Percentiles rank a stretch among this genome's conserved stretches.
Evolutionary conservation across 2,113 vertebrate species (phyloP).

Genomic region (Variabilichromis moorii): DNA sequence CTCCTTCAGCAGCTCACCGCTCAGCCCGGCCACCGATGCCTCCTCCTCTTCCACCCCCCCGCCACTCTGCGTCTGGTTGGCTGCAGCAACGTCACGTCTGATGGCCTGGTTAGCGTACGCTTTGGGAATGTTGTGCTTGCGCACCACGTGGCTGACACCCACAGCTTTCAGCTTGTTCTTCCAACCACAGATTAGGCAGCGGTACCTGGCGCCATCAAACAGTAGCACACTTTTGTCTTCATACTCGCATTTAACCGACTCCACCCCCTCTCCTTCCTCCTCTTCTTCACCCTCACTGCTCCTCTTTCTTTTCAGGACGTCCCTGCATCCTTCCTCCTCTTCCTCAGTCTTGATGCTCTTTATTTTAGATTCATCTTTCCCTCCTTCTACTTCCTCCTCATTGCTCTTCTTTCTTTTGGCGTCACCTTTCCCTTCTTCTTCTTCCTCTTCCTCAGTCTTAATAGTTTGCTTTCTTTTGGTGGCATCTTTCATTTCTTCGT

Average conservation of each 20-base stretch:
- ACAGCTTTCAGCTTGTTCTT: conserved; percentile 14
- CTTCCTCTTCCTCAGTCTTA: not conserved
- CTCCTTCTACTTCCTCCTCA: not conserved
- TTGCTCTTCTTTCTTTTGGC: not conserved
- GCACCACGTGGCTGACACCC: conserved; percentile 31
- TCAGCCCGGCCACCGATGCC: not conserved
- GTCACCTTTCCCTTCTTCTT: not conserved
- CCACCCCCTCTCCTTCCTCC: not conserved
- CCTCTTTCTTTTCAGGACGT: not conserved
- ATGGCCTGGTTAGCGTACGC: conserved; percentile 7
- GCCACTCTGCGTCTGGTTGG: not conserved
- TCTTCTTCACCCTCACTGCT: not conserved
- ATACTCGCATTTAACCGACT: fast-evolving
- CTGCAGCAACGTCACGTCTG: not conserved
- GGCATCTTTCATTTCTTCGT: not conserved
- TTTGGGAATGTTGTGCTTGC: conserved; percentile 45
- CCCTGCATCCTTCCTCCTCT: not conserved
- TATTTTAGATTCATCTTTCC: not conserved
- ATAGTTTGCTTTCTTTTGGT: not conserved
- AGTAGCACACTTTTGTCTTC: not conserved
- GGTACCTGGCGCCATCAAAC: not conserved
- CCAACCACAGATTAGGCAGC: conserved; percentile 52
- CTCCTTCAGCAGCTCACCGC: conserved; percentile 25
- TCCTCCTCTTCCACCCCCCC: conserved; percentile 5
- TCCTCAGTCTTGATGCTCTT: not conserved